phyloP scores from a whole-genome alignment of 1,140 invertebrate genomes.

The Aphelinus certus region DNA sequence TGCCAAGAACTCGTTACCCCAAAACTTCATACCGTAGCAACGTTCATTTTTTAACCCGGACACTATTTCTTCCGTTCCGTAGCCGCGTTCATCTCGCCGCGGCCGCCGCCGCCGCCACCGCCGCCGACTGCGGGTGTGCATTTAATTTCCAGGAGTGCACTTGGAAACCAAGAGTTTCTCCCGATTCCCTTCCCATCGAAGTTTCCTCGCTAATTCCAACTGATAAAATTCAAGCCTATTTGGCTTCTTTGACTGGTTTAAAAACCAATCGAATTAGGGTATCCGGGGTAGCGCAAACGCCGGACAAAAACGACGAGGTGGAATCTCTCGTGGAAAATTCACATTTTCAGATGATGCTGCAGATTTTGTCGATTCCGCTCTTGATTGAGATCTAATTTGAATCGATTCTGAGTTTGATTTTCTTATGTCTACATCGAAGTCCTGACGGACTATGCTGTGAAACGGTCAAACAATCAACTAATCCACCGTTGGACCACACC shows the following conservation, averaged over 20 bases:
- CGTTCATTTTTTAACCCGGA: conserved; percentile 7
- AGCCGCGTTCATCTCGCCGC: neutral
- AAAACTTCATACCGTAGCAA: neutral
- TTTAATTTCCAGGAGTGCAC: conserved; percentile 37
- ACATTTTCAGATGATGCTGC: too few species aligned
- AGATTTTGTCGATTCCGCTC: too few species aligned
- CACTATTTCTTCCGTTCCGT: neutral
- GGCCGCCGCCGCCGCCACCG: neutral
- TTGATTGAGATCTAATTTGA: too few species aligned
- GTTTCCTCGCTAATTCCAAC: conserved; percentile 27
- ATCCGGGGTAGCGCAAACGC: too few species aligned
- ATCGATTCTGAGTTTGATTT: too few species aligned
- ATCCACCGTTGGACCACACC: too few species aligned
- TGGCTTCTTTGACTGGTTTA: neutral
- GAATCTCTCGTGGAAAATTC: too few species aligned
- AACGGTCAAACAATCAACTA: too few species aligned
- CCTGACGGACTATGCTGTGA: too few species aligned
- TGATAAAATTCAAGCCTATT: conserved; percentile 13
- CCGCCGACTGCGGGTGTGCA: neutral
- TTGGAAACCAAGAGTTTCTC: conserved; percentile 18
- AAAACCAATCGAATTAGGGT: conserved; percentile 26
- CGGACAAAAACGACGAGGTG: too few species aligned
- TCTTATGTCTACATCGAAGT: too few species aligned
- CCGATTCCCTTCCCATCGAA: neutral
- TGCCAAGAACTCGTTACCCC: too few species aligned